Percentiles rank a stretch among this genome's conserved stretches.
These are phyloP conservation scores for Plagiodera versicolora DNA, from an alignment of 2,888 invertebrate genomes.

Conservation along the genomic window DNA sequence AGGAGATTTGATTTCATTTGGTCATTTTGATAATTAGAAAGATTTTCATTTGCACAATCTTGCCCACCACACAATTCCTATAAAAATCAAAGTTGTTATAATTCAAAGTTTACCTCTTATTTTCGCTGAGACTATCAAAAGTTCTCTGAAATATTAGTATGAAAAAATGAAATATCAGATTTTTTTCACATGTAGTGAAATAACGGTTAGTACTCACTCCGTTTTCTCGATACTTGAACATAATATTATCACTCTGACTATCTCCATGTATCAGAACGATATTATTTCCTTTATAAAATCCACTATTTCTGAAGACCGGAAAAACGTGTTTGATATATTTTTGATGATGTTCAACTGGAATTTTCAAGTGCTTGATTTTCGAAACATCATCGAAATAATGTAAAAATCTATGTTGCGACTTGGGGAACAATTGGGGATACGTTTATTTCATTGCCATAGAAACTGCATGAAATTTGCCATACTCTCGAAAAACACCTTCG, in stretches of 20 bases:
- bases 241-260: background rate
- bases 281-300: background rate
- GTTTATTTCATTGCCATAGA: conserved; percentile 32
- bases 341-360: background rate
- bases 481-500: conserved; percentile 26
- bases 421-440: conserved; percentile 23
- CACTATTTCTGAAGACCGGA: background rate
- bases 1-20: too few relatives aligned
- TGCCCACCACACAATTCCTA: too few relatives aligned
- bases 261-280: background rate
- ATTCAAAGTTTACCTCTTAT: too few relatives aligned
- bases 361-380: background rate
- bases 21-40: too few relatives aligned
- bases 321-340: background rate
- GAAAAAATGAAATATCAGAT: too few relatives aligned
- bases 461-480: conserved; percentile 37
- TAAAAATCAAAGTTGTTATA: too few relatives aligned
- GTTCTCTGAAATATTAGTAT: too few relatives aligned
- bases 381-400: conserved; percentile 6
- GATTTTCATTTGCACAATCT: too few relatives aligned
- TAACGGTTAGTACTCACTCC: too few relatives aligned
- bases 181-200: too few relatives aligned
- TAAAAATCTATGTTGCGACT: background rate
- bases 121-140: too few relatives aligned
- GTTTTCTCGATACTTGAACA: background rate